These are phyloP conservation scores for Cheiracanthium punctorium DNA, from an alignment of 2,888 invertebrate genomes.

Conservation along the genomic window DNA sequence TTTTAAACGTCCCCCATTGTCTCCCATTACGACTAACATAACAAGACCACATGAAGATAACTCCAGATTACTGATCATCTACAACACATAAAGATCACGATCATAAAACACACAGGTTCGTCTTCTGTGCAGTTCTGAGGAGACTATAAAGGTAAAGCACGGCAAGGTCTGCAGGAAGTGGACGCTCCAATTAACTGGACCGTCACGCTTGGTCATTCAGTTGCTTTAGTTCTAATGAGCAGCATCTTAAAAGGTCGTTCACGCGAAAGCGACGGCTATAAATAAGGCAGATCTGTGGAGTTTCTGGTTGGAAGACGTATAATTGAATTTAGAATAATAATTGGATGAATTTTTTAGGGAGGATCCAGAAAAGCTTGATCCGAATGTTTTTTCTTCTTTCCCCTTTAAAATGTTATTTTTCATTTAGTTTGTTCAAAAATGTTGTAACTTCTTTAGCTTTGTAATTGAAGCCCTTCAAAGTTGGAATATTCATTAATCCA, in stretches of 20 bases:
- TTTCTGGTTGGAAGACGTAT: not conserved
- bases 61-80: not conserved
- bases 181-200: constrained; percentile 14
- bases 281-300: too few species aligned
- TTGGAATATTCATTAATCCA: too few species aligned
- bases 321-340: not conserved
- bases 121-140: not conserved
- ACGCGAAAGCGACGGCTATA: not conserved
- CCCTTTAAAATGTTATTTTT: too few species aligned
- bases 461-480: too few species aligned
- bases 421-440: too few species aligned
- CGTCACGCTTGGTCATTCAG: constrained; percentile 8
- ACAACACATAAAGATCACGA: not conserved
- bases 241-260: not conserved
- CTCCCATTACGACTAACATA: too few species aligned
- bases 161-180: constrained; percentile 16
- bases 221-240: not conserved
- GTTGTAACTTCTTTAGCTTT: too few species aligned
- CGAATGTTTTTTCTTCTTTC: too few species aligned
- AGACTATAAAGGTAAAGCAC: not conserved
- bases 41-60: too few species aligned
- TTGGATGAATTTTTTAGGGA: not conserved
- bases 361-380: too few species aligned
- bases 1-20: too few species aligned
- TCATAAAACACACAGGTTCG: not conserved